Conservation (phyloP, 2,888 invertebrate genomes). For the Temnothorax rugatulus region DNA sequence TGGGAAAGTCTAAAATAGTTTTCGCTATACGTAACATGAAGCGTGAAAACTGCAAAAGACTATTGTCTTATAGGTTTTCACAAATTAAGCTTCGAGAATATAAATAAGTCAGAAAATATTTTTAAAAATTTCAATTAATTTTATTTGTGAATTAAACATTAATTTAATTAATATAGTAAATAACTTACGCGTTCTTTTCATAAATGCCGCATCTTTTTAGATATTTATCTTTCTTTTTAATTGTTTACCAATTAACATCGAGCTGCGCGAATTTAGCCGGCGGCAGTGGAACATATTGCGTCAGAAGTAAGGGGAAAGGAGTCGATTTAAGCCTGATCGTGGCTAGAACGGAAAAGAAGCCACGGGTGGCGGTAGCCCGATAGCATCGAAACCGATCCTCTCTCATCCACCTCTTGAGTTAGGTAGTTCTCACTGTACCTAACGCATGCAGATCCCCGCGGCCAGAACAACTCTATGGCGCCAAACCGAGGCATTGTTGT, state of each 20-base stretch:
- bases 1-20: slow-evolving; percentile 4
- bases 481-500: slow-evolving; percentile 77
- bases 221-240: background rate
- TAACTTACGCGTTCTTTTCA: background rate
- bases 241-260: slow-evolving; percentile 57
- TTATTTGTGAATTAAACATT: background rate
- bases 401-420: slow-evolving; percentile 78
- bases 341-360: slow-evolving; percentile 80
- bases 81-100: background rate
- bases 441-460: slow-evolving; percentile 74
- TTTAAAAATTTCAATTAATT: background rate
- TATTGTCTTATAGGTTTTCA: background rate
- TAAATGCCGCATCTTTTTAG: background rate
- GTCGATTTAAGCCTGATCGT: slow-evolving; percentile 50
- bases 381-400: slow-evolving; percentile 82
- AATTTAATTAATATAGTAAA: background rate
- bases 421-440: slow-evolving; percentile 77
- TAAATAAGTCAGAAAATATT: background rate
- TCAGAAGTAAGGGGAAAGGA: slow-evolving; percentile 31
- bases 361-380: slow-evolving; percentile 81
- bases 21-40: background rate
- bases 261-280: slow-evolving; percentile 56
- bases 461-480: slow-evolving; percentile 76
- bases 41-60: background rate
- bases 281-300: slow-evolving; percentile 36